Base-by-base conservation (phyloP, 2,113 vertebrate species). In the Tragulus kanchil region DNA sequence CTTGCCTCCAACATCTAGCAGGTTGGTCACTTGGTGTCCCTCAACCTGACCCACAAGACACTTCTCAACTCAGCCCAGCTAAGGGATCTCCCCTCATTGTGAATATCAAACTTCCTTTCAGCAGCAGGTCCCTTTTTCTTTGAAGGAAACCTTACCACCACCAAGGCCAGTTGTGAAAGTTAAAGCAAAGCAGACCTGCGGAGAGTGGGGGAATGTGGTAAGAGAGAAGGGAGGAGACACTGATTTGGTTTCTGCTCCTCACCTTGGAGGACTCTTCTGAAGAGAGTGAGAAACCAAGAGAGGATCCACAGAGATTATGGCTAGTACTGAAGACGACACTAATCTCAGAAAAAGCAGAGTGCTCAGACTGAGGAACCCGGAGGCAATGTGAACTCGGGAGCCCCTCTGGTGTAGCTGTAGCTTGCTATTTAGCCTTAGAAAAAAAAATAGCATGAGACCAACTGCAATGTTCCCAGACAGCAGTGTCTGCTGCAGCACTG, bases 401-500 rank as follows among this genome's bases (percentile, higher is more conserved):
- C 8, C 13, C 13, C 11, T 7, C 25, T 25, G 50, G 45, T 61
- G 8, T 7, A 56, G 26, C 71, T 61, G 23, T 4, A 31, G 2
- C 28, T 19, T 0, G 3, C 42, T 50, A 1, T 1, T 54, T 9
- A 36, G 23, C 52, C 23, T 59, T 83, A 48, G n/a, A 28, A 12
- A 50, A 50, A 25, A 54, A 79, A 64, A 6, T 1, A 5, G 25
- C 45, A 7, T 13, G 6, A 6, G 7, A 5, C 25, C 82, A 67
- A 0, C 3, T 52, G 9, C 15, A 6, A 19, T 4, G 2, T 13
- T 28, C 10, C 17, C 69, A 19, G 10, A 26, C 0, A 5, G 28
- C 7, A 13, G 48, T 13, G 3, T 62, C 26, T 15, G 13, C 58
- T 15, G 48, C 3, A 28, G 48, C 15, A 10, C 16, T 36, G 52